Percentiles rank a stretch among this genome's conserved stretches.
These are phyloP conservation scores for Upupa epops DNA, from an alignment of 2,113 vertebrate species.

Conservation along the genomic window DNA sequence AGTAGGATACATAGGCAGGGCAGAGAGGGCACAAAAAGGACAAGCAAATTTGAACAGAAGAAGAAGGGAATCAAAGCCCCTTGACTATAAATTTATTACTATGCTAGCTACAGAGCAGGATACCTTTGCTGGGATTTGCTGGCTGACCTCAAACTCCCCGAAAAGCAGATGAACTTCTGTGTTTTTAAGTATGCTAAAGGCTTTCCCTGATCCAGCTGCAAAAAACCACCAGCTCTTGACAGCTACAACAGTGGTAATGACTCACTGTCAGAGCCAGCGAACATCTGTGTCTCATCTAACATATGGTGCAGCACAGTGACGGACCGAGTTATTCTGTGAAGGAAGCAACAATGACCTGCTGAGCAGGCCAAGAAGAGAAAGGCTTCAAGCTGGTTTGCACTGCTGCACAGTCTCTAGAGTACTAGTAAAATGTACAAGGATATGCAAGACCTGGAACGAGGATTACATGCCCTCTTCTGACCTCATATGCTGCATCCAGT, in stretches of 20 bases:
- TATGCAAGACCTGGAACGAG: background rate
- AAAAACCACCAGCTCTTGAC: background rate
- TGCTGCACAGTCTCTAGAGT: background rate
- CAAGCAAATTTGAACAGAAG: background rate
- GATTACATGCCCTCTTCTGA: background rate
- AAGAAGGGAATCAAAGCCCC: background rate
- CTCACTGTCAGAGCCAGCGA: background rate
- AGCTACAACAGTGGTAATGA: background rate
- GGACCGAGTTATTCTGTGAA: background rate
- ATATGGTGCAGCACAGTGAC: constrained; percentile 1
- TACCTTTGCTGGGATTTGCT: background rate
- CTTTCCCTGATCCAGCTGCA: constrained; percentile 10
- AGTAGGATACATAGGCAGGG: background rate
- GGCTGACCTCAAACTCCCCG: background rate
- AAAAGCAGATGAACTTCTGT: background rate
- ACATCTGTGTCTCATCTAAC: constrained; percentile 19
- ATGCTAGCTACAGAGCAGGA: background rate
- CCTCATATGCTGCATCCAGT: background rate
- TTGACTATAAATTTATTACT: background rate
- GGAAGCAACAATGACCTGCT: background rate
- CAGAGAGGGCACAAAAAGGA: background rate
- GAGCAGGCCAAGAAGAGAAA: background rate
- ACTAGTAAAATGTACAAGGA: background rate
- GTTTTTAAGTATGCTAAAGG: background rate
- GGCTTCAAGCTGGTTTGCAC: background rate